phyloP scores from a whole-genome alignment of 2,888 invertebrate species.

The Rhogogaster chlorosoma region DNA sequence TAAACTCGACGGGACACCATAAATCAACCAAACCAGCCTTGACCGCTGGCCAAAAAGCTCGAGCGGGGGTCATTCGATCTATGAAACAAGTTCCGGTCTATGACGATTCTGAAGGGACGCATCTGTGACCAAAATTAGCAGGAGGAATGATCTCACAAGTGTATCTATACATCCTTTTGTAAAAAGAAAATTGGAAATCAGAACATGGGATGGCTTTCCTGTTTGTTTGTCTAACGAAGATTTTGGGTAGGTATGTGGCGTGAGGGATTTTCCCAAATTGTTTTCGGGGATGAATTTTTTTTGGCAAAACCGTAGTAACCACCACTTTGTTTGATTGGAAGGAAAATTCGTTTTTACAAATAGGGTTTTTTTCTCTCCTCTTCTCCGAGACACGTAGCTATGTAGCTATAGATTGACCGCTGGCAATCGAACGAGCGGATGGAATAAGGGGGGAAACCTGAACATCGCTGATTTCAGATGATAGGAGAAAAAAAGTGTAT shows the following conservation, averaged over 20 bases:
- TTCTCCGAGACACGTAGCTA: not conserved
- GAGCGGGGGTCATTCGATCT: not conserved
- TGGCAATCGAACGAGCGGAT: not conserved
- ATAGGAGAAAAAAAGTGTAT: not conserved
- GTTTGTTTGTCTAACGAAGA: not conserved
- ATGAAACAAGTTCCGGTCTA: conserved; percentile 23
- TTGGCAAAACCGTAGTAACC: not conserved
- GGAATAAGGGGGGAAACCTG: not conserved
- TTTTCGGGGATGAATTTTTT: not conserved
- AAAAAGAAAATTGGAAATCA: not conserved
- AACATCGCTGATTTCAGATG: not conserved
- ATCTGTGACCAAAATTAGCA: not conserved
- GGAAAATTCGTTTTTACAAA: conserved; percentile 4
- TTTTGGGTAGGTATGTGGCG: not conserved
- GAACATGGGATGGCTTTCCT: not conserved
- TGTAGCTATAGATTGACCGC: not conserved
- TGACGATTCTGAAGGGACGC: conserved; percentile 22
- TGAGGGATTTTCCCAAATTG: not conserved
- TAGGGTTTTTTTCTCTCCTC: not conserved
- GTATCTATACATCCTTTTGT: not conserved
- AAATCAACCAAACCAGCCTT: conserved; percentile 38
- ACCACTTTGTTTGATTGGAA: conserved; percentile 4
- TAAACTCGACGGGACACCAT: conserved; percentile 31
- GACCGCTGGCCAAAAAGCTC: conserved; percentile 24
- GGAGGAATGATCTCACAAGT: not conserved